Percentiles rank a stretch among this genome's conserved stretches.
These are phyloP conservation scores for Ceratina japonica DNA, from an alignment of 1,140 invertebrate species.

Conservation along the genomic window DNA sequence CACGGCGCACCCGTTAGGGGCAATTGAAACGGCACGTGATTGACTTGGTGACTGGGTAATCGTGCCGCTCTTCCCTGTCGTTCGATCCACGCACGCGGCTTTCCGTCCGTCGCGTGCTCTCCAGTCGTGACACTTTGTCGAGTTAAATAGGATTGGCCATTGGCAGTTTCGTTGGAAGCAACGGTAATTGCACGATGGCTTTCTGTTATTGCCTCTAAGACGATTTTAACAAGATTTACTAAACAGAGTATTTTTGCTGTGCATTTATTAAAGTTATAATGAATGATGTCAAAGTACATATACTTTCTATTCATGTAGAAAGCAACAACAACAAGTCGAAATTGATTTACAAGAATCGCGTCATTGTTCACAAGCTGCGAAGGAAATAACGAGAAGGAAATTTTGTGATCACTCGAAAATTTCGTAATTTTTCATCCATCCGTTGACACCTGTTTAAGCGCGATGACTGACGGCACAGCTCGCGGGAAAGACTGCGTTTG, in stretches of 20 bases:
- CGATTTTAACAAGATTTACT: no score
- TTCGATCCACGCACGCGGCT: background rate
- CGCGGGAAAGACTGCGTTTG: slow-evolving; percentile 46
- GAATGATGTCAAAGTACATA: no score
- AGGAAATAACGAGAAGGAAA: background rate
- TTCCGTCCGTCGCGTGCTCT: slow-evolving; percentile 6
- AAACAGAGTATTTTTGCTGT: no score
- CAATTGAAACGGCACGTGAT: slow-evolving; percentile 49
- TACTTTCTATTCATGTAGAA: no score
- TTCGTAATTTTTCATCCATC: slow-evolving; percentile 24
- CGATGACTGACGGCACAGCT: slow-evolving; percentile 39
- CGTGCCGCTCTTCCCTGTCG: background rate
- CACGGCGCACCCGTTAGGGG: slow-evolving; percentile 12
- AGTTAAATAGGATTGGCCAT: no score
- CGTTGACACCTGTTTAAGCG: slow-evolving; percentile 59
- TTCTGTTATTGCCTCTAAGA: no score
- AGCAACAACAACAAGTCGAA: background rate
- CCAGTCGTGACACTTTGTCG: background rate
- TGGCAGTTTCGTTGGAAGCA: background rate
- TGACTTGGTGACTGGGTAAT: slow-evolving; percentile 20
- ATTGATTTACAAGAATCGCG: no score
- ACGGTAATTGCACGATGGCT: background rate
- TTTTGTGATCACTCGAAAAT: background rate
- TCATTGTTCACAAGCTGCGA: no score
- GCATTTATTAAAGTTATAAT: no score